Conservation (phyloP, 2,113 vertebrate species). For the Alosa alosa region DNA sequence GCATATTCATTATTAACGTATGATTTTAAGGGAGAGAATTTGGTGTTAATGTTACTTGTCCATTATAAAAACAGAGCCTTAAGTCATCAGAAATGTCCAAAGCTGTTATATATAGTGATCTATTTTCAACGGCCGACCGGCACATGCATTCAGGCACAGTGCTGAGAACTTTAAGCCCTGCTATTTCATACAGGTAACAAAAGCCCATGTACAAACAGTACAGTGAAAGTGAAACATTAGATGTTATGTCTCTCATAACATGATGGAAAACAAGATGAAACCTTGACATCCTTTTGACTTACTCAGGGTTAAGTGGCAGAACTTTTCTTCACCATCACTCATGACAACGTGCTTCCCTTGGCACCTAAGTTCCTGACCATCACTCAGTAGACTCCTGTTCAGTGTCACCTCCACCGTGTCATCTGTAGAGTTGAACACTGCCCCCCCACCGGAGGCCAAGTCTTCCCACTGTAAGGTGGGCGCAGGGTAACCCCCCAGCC, state of each 20-base stretch:
- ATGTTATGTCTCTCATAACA: too few relatives aligned
- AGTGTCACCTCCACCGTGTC: constrained; percentile 66
- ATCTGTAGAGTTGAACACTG: background rate
- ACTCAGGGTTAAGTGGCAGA: constrained; percentile 79
- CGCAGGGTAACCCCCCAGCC: constrained; percentile 79
- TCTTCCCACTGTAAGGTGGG: constrained; percentile 78
- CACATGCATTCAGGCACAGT: too few relatives aligned
- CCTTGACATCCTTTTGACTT: constrained; percentile 57
- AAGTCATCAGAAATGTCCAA: too few relatives aligned
- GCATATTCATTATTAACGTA: background rate
- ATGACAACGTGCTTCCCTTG: constrained; percentile 60
- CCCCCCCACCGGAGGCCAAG: background rate
- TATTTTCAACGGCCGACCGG: too few relatives aligned
- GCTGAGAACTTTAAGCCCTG: too few relatives aligned
- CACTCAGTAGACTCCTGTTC: constrained; percentile 69
- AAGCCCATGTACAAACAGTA: background rate
- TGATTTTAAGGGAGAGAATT: background rate
- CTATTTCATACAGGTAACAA: background rate
- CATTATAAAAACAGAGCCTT: background rate
- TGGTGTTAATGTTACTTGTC: background rate
- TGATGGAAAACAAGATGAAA: background rate
- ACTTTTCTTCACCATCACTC: constrained; percentile 31
- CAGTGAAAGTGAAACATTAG: background rate
- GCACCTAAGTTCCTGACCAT: constrained; percentile 76
- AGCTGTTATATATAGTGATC: too few relatives aligned